Percentiles rank a stretch among this genome's conserved stretches.
Evolutionary conservation across 1,140 invertebrate species (phyloP).

Genomic region (Cydia strobilella): DNA sequence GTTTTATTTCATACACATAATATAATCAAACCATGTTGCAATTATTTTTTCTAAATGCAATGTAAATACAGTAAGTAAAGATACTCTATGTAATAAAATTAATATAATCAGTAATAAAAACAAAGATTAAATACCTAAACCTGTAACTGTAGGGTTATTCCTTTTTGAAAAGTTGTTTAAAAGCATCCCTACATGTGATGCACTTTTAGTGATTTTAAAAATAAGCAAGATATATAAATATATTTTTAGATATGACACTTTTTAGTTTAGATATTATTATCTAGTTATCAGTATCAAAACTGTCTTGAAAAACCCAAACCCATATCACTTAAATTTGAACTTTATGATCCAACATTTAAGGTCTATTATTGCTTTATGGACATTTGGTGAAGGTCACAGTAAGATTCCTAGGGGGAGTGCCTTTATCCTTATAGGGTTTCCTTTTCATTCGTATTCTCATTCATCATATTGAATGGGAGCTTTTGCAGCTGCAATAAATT

Average conservation of each 20-base stretch:
- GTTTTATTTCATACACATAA: no score
- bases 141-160: no score
- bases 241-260: no score
- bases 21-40: constrained; percentile 7
- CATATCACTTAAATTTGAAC: neutral
- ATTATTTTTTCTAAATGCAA: constrained; percentile 17
- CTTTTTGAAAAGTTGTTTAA: no score
- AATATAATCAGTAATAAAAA: neutral
- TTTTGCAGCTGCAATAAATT: neutral
- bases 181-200: no score
- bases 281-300: no score
- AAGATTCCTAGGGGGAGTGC: neutral
- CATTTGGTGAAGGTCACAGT: neutral
- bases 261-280: no score
- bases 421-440: neutral
- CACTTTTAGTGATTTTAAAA: no score
- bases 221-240: no score
- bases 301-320: no score
- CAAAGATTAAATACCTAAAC: neutral
- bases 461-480: neutral
- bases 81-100: neutral
- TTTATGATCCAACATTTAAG: neutral
- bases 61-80: neutral
- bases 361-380: neutral
- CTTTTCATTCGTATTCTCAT: neutral